phyloP scores from a whole-genome alignment of 2,888 invertebrate species.

The Eledone cirrhosa region DNA sequence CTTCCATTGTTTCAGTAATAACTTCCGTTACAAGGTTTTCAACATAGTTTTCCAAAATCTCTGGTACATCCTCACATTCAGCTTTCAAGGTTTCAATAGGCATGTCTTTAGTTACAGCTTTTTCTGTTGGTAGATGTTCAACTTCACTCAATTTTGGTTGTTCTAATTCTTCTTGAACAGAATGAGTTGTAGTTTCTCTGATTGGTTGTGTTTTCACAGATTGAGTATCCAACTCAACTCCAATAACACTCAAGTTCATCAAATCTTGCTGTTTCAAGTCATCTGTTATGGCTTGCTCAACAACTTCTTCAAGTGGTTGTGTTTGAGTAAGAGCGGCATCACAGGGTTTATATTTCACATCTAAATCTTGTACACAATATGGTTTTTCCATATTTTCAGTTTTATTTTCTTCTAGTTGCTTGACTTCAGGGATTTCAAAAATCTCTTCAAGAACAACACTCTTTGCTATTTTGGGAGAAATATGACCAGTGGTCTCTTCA shows the following conservation, averaged over 20 bases:
- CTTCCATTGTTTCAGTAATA: conserved; percentile 34
- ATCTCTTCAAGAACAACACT: not conserved
- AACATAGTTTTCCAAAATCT: conserved; percentile 39
- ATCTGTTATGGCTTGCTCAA: not conserved
- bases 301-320: not conserved
- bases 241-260: too few relatives aligned
- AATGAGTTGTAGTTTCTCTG: not conserved
- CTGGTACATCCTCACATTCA: conserved; percentile 34
- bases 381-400: not conserved
- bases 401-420: not conserved
- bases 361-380: not conserved
- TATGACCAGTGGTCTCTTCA: conserved; percentile 39
- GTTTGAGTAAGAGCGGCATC: not conserved
- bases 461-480: conserved; percentile 11
- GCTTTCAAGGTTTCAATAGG: conserved; percentile 39
- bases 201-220: not conserved
- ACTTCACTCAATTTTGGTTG: conserved; percentile 35
- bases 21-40: conserved; percentile 36
- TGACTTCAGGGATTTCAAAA: not conserved
- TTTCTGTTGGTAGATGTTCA: conserved; percentile 33
- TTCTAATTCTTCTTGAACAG: conserved; percentile 32
- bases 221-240: too few relatives aligned
- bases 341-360: not conserved
- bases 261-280: not conserved
- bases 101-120: conserved; percentile 33